A percentile compares a stretch with the other conserved stretches of the same genome.
phyloP scores from a whole-genome alignment of 2,797 vertebrate species.

The Sebastes kiyomatsui region DNA sequence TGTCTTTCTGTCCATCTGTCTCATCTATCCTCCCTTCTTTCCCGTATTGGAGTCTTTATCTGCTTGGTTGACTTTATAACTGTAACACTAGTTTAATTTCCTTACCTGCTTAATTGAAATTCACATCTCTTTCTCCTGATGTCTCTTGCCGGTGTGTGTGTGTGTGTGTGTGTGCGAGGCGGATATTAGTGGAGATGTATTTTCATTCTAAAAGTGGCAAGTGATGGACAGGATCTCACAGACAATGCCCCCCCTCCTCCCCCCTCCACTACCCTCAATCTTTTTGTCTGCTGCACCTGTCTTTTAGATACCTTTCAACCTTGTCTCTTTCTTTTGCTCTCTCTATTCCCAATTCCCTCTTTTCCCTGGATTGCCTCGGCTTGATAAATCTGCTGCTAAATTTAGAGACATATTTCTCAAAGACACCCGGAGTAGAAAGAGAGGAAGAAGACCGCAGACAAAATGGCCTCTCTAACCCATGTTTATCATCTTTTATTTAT shows the following conservation, averaged over 20 bases:
- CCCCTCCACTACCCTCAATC: constrained; percentile 59
- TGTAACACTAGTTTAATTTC: constrained; percentile 78
- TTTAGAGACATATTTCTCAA: constrained; percentile 85
- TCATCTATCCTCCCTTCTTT: constrained; percentile 33
- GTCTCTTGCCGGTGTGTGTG: constrained; percentile 49
- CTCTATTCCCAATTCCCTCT: constrained; percentile 71
- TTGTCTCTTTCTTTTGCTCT: constrained; percentile 73
- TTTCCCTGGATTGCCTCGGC: constrained; percentile 77
- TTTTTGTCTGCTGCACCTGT: constrained; percentile 77
- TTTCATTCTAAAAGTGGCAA: constrained; percentile 83
- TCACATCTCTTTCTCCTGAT: constrained; percentile 74
- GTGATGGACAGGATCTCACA: constrained; percentile 83
- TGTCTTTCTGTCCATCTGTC: constrained; percentile 37
- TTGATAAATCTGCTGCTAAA: constrained; percentile 92
- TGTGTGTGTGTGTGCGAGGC: constrained; percentile 19
- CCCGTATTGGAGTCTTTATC: constrained; percentile 70
- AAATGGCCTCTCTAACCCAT: constrained; percentile 70
- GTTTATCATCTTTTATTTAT: constrained; percentile 80
- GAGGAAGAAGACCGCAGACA: constrained; percentile 61
- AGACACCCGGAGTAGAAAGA: constrained; percentile 66
- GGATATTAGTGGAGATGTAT: constrained; percentile 83
- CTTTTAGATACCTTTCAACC: constrained; percentile 80
- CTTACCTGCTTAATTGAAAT: constrained; percentile 81
- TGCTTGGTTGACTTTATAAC: constrained; percentile 76
- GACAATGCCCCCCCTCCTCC: constrained; percentile 60